Base-by-base conservation (phyloP, 2,797 vertebrate genomes). In the Chanos chanos region DNA sequence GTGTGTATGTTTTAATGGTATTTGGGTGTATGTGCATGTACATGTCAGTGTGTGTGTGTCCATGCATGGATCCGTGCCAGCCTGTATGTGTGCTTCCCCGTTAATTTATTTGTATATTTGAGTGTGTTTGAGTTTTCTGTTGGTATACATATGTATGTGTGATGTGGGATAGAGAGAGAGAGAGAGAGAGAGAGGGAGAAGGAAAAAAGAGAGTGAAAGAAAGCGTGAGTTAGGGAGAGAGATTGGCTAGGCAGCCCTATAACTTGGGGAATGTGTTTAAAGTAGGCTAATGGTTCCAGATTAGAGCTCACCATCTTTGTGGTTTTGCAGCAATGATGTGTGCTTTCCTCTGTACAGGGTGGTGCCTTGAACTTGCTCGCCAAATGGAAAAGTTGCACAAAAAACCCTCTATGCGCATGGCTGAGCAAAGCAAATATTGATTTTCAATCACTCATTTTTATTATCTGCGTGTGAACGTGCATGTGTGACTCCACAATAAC, bases 261-360 rank as follows among this genome's bases (percentile, higher is more conserved):
- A 63, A 64, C 52, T 72, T 54, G 39, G 62, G 58, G 74, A 73
- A 81, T 75, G 68, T 76, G 61, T 74, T 81, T 81, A 77, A 81
- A 79, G 68, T 69, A 74, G 74, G 70, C 55, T 65, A 60, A 73
- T 68, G 64, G 75, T 66, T 77, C 59, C 55, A 71, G 59, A 74
- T 78, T 72, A 76, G 60, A 74, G 65, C 62, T 70, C 50, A 80
- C 60, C 67, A 77, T 72, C 71, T 70, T 66, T 80, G 77, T 76
- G 77, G 77, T 74, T 64, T 72, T 54, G 45, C 60, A 44, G 28
- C 37, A 41, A 33, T 24, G 9, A 37, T 25, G 54, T 64, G 31
- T 13, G 43, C 28, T 53, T 70, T 67, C 40, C 48, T 28, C 57
- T 36, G 41, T 50, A 13, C 51, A 66, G 67, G 65, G 58, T 76